Base-by-base conservation (phyloP, 2,113 vertebrate genomes). In the Apodemus sylvaticus region DNA sequence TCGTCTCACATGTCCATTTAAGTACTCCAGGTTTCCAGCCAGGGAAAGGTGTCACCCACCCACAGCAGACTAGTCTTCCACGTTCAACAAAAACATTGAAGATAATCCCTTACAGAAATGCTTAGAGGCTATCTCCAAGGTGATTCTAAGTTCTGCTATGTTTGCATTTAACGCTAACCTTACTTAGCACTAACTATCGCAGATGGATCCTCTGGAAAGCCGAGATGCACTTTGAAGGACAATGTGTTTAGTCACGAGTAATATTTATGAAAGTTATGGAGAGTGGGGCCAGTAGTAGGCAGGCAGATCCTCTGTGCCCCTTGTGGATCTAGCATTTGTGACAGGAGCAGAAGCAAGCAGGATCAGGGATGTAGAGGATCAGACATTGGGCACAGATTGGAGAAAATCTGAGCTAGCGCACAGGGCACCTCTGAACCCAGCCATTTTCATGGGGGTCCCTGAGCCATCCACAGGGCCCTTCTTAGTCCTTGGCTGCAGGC, bases 191-290 rank as follows among this genome's bases (percentile, higher is more conserved):
- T 39, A 83, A 26, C 53, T 39, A 83, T 34, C 39, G 17, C 68
- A 94, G 8, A 91, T 87, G 68, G 22, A 64, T 87, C 5, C 62
- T 89, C 82, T 87, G 42, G 45, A 79, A 95, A 94, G 82, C 39
- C 45, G 71, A 93, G 24, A 95, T 90, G 36, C 11, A 51, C 1
- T 94, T 60, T 89, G 66, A 92, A 87, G 58, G 83, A 24, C 36
- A 93, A 71, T 34, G 53, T 86, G 53, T 42, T 86, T 95, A 86
- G 74, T 93, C 55, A 20, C 36, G 53, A n/a, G 2, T 68, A 53
- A 39, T 8, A 39, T 29, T 26, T 3, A 26, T 42, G 36, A 89
- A 93, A 89, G 62, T 20, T 55, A 85, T 86, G 45, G n/a, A 29
- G 42, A n/a, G 7, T n/a, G 51, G 79, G 9, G 89, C 22, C 39